These are phyloP conservation scores for Mareca penelope DNA, from an alignment of 2,797 vertebrate species.

Conservation along the genomic window DNA sequence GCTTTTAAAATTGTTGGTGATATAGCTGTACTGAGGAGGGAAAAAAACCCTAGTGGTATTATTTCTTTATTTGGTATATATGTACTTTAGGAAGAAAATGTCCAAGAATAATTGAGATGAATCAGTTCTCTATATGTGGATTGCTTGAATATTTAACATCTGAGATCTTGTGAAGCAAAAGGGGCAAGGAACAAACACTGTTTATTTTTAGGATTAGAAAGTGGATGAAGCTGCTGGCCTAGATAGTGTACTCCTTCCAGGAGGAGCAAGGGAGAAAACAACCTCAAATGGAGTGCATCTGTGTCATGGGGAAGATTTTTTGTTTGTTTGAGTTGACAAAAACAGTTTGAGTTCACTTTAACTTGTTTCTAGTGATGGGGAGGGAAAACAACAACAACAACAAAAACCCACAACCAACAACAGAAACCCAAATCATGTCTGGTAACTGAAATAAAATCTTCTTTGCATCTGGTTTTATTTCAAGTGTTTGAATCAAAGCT, in stretches of 20 bases:
- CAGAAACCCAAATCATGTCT: too few relatives aligned
- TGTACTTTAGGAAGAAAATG: conserved; percentile 17
- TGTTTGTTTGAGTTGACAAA: neutral
- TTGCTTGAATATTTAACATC: conserved; percentile 56
- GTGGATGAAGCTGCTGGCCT: conserved; percentile 38
- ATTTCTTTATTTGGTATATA: neutral
- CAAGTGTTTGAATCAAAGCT: neutral
- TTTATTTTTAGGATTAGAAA: conserved; percentile 52
- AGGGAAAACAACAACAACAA: neutral
- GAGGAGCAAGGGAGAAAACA: neutral
- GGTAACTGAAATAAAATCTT: neutral
- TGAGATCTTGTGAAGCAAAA: conserved; percentile 47
- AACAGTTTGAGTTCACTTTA: neutral
- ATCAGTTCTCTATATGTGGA: conserved; percentile 63
- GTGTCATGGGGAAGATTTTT: neutral
- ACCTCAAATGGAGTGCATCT: rapidly evolving
- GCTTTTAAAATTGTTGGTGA: neutral
- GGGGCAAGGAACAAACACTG: conserved; percentile 39
- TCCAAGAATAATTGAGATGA: conserved; percentile 64
- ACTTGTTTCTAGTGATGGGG: neutral
- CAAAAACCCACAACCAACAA: too few relatives aligned
- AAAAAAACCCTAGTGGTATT: neutral
- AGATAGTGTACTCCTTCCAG: conserved; percentile 13
- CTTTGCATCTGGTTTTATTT: neutral
- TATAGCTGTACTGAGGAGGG: neutral